Evolutionary conservation across 2,113 vertebrate species (phyloP).

Genomic region (Talpa occidentalis): DNA sequence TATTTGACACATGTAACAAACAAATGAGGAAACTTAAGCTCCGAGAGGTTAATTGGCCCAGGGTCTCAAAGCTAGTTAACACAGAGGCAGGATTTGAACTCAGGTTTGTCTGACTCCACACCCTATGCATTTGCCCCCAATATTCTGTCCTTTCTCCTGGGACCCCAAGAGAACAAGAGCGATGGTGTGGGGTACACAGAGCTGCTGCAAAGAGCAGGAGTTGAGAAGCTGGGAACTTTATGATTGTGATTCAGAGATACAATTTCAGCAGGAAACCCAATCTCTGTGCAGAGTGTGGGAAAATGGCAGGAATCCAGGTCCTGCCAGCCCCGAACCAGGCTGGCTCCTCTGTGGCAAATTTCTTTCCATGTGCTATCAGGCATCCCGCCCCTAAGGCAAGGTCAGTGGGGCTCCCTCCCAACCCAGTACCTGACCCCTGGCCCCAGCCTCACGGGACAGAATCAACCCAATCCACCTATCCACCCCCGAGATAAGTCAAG

Average conservation of each 20-base stretch:
- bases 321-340: neutral
- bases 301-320: slow-evolving; percentile 43
- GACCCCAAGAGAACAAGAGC: neutral
- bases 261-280: slow-evolving; percentile 52
- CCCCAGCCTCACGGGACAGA: neutral
- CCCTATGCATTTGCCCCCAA: neutral
- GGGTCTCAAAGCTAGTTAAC: neutral
- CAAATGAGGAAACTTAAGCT: neutral
- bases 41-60: neutral
- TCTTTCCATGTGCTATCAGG: neutral
- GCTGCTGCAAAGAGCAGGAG: neutral
- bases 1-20: neutral
- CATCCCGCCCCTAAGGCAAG: neutral
- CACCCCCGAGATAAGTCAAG: neutral
- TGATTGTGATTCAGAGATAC: neutral
- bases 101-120: neutral
- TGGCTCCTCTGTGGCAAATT: neutral
- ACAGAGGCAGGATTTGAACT: neutral
- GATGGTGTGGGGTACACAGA: neutral
- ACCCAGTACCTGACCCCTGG: neutral
- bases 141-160: neutral
- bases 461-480: neutral
- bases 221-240: slow-evolving; percentile 12
- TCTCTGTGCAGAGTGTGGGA: slow-evolving; percentile 57
- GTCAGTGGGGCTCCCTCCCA: neutral